Conservation (phyloP, 2,888 invertebrate species). For the Cetonia aurata region DNA sequence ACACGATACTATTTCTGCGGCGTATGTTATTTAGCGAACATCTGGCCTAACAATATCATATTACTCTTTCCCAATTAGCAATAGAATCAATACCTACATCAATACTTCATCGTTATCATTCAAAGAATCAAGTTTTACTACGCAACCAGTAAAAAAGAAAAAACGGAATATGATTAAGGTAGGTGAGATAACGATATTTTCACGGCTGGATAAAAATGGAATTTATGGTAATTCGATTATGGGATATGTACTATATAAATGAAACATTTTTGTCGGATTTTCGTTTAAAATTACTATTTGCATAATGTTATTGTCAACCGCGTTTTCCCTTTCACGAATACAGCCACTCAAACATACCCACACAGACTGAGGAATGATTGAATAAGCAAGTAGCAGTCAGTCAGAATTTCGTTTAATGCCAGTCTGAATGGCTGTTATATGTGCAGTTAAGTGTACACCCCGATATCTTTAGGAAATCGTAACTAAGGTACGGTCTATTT, state of each 20-base stretch:
- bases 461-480: constrained; percentile 25
- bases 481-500: constrained; percentile 2
- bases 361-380: constrained; percentile 45
- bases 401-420: not conserved
- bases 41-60: no score
- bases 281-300: constrained; percentile 61
- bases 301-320: constrained; percentile 61
- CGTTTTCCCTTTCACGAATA: constrained; percentile 48
- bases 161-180: no score
- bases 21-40: no score
- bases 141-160: no score
- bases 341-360: constrained; percentile 25
- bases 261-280: constrained; percentile 61
- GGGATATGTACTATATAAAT: constrained; percentile 61
- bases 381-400: constrained; percentile 44
- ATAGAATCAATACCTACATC: no score
- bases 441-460: not conserved
- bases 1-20: no score
- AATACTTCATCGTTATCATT: no score
- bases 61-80: no score
- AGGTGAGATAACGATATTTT: constrained; percentile 6
- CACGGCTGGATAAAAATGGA: constrained; percentile 58
- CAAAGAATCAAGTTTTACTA: no score
- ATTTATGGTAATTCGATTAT: constrained; percentile 60
- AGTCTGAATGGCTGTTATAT: not conserved